Percentiles rank a stretch among this genome's conserved stretches.
Evolutionary conservation across 2,888 invertebrate genomes (phyloP).

Genomic region (Plemyria rubiginata): DNA sequence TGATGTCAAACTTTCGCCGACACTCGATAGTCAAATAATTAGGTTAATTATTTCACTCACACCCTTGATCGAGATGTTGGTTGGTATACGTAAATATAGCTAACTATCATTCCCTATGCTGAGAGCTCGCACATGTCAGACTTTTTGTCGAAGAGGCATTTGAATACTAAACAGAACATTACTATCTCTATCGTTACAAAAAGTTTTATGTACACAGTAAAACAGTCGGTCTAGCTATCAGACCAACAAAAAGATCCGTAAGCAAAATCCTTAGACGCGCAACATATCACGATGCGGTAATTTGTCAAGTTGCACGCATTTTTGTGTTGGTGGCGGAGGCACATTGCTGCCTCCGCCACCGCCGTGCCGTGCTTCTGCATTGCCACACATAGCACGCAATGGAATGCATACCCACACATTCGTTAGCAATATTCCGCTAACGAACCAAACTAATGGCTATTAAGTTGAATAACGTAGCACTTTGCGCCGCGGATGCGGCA

Average conservation of each 20-base stretch:
- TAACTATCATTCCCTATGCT: too few species aligned
- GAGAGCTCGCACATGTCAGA: too few species aligned
- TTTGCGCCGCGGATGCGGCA: slow-evolving; percentile 68
- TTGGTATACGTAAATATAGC: too few species aligned
- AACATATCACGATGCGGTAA: not conserved
- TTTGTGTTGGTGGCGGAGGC: not conserved
- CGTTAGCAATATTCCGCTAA: slow-evolving; percentile 84
- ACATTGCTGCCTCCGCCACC: not conserved
- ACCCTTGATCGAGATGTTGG: too few species aligned
- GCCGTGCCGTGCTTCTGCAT: not conserved
- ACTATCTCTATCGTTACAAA: too few species aligned
- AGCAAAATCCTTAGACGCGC: not conserved
- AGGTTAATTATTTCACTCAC: too few species aligned
- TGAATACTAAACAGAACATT: too few species aligned
- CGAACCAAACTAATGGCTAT: slow-evolving; percentile 84
- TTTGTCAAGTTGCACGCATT: not conserved
- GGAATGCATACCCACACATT: slow-evolving; percentile 72
- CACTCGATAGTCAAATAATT: not conserved
- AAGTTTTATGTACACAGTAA: too few species aligned
- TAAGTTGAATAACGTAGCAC: slow-evolving; percentile 82
- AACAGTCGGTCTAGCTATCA: too few species aligned
- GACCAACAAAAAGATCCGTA: too few species aligned
- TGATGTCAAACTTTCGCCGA: not conserved
- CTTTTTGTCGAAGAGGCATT: too few species aligned
- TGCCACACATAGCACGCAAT: slow-evolving; percentile 24